Evolutionary conservation across 2,797 vertebrate genomes (phyloP).

Genomic region (Echeneis naucrates): DNA sequence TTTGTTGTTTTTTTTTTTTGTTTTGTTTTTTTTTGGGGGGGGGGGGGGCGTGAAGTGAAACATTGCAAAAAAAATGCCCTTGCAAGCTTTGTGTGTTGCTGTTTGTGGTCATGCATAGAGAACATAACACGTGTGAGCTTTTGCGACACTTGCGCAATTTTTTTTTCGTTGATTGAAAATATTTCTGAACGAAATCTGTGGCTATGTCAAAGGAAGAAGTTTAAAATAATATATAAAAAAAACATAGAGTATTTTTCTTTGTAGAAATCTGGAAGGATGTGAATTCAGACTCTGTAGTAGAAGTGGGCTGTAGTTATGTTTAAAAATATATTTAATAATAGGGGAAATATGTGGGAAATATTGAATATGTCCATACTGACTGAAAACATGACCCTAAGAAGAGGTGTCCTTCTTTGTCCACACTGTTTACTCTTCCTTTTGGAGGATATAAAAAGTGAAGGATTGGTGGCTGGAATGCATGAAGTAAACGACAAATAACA

Average conservation of each 20-base stretch:
- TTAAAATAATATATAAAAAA: neutral
- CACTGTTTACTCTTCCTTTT: constrained; percentile 58
- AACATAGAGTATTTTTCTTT: neutral
- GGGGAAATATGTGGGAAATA: neutral
- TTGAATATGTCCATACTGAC: neutral
- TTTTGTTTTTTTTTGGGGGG: too few species aligned
- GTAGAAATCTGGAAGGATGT: neutral
- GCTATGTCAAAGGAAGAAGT: neutral
- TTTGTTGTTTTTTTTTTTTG: neutral
- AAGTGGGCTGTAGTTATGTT: neutral
- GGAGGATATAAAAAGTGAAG: constrained; percentile 49
- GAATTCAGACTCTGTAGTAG: neutral
- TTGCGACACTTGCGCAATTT: neutral
- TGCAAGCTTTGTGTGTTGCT: neutral
- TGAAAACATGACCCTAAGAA: constrained; percentile 4
- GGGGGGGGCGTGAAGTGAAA: neutral
- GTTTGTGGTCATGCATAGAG: neutral
- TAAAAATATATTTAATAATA: constrained; percentile 3
- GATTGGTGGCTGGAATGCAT: constrained; percentile 77
- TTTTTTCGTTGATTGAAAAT: constrained; percentile 77
- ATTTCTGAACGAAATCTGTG: constrained; percentile 73
- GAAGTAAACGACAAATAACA: constrained; percentile 77
- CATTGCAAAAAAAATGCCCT: neutral
- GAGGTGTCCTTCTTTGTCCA: constrained; percentile 37
- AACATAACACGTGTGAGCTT: constrained; percentile 17